These are phyloP conservation scores for Mactra quadrangularis DNA, from an alignment of 1,140 invertebrate genomes.

Conservation along the genomic window DNA sequence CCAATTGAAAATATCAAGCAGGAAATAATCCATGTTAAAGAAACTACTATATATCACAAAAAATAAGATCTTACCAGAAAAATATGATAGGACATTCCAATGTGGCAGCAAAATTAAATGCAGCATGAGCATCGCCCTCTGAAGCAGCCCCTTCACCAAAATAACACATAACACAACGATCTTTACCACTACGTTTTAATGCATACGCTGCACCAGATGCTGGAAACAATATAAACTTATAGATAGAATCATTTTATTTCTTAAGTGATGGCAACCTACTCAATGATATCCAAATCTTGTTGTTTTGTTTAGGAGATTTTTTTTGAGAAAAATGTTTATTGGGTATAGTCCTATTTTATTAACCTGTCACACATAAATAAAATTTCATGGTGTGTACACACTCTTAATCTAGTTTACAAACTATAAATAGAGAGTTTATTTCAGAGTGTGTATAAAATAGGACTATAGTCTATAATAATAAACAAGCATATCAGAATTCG, in stretches of 20 bases:
- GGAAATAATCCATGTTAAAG: no score
- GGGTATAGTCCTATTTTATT: no score
- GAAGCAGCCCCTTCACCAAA: constrained; percentile 99
- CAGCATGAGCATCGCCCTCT: constrained; percentile 99
- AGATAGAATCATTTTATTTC: no score
- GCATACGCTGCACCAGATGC: constrained; percentile 82
- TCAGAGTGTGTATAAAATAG: no score
- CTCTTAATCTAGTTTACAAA: no score
- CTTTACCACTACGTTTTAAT: constrained; percentile 81
- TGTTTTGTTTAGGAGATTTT: background rate
- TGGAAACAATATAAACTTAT: constrained; percentile 63
- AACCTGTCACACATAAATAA: no score
- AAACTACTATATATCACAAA: no score
- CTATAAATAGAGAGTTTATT: background rate
- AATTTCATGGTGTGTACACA: no score
- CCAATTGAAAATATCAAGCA: no score
- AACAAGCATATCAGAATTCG: no score
- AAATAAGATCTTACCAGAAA: constrained; percentile 91
- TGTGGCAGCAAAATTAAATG: constrained; percentile 99
- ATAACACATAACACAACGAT: constrained; percentile 95
- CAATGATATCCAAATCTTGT: background rate
- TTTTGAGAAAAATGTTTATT: no score
- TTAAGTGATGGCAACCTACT: background rate
- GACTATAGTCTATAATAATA: no score
- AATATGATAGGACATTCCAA: constrained; percentile 97